Evolutionary conservation across 2,888 invertebrate genomes (phyloP).

Genomic region (Papilio gigon): DNA sequence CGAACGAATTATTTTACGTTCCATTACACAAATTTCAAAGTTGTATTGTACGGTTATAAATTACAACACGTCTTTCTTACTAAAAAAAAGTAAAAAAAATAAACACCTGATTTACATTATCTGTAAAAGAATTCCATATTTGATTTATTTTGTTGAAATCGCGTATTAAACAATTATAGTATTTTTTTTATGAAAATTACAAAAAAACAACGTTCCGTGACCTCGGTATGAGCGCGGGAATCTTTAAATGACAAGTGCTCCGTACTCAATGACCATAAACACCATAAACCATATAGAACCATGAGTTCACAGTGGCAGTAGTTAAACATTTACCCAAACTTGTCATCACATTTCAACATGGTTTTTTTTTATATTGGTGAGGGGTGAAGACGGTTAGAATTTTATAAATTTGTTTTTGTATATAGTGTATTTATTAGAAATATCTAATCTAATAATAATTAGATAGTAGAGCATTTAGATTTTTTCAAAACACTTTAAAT

Average conservation of each 20-base stretch:
- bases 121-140: background rate
- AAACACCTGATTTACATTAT: background rate
- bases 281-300: background rate
- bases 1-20: conserved; percentile 37
- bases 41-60: conserved; percentile 12
- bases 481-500: too few species aligned
- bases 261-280: background rate
- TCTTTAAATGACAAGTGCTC: background rate
- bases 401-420: too few species aligned
- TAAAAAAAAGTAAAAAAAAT: conserved; percentile 6
- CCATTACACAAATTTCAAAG: conserved; percentile 37
- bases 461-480: too few species aligned
- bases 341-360: too few species aligned
- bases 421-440: too few species aligned
- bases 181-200: background rate
- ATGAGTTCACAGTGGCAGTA: too few species aligned
- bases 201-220: background rate
- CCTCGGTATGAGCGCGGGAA: background rate
- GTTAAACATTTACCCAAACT: too few species aligned
- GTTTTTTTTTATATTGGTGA: too few species aligned
- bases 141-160: background rate
- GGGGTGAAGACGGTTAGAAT: too few species aligned
- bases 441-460: too few species aligned
- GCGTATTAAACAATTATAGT: background rate
- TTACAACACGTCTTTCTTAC: conserved; percentile 42